A percentile compares a stretch with the other conserved stretches of the same genome.
Conservation (phyloP, 2,113 vertebrate species). For the Halcyon senegalensis region DNA sequence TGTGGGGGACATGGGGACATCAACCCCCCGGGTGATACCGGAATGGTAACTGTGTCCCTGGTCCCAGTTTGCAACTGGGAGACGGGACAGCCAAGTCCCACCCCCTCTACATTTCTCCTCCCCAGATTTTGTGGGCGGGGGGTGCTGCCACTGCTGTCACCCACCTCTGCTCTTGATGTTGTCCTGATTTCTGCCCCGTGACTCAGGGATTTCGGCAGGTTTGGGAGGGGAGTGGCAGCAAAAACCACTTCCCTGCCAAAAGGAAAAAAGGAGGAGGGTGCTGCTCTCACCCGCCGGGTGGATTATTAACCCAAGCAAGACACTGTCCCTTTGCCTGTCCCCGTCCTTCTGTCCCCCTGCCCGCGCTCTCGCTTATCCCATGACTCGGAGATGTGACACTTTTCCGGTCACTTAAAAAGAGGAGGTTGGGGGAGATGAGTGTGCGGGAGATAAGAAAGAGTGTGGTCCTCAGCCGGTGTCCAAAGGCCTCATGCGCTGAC, state of each 20-base stretch:
- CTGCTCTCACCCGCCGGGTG: not conserved
- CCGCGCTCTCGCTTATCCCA: not conserved
- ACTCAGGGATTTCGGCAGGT: constrained; percentile 50
- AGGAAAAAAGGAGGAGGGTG: not conserved
- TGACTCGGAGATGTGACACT: constrained; percentile 17
- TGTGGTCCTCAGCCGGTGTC: not conserved
- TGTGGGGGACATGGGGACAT: not conserved
- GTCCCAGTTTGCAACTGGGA: not conserved
- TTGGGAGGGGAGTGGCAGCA: not conserved
- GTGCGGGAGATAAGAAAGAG: not conserved
- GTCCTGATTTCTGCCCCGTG: not conserved
- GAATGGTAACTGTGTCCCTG: not conserved
- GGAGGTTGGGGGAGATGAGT: not conserved
- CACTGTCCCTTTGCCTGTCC: not conserved
- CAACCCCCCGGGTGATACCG: not conserved
- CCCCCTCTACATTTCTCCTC: not conserved
- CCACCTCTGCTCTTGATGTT: accelerated
- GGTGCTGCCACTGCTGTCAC: not conserved
- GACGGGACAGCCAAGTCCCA: not conserved
- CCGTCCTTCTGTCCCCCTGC: not conserved
- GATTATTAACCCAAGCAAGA: not conserved
- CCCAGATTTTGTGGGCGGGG: accelerated
- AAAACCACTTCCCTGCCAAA: constrained; percentile 12
- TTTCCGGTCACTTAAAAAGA: not conserved
- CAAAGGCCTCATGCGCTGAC: not conserved